Evolutionary conservation across 2,888 invertebrate genomes (phyloP), one percentile per base, ranked within the genome.

Genomic region (Polyploca ridens): DNA sequence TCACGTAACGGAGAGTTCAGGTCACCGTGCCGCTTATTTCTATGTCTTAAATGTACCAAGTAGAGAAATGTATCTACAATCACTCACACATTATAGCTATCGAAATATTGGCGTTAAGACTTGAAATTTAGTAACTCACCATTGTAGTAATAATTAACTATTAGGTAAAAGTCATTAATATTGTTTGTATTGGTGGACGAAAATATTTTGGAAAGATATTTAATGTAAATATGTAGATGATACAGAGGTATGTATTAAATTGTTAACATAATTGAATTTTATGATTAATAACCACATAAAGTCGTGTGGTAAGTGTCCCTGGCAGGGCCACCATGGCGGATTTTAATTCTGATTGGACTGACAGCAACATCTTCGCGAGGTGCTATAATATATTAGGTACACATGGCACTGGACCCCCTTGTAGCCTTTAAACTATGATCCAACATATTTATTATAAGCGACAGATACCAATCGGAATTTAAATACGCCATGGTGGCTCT

Each of bases 191-290:
- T 76, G 81, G 82, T 79, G 80, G 81, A 80, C 78, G 78, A 79
- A 84, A 82, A 85, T 90, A 89, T 91, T 91, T 90, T 90, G 84
- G 87, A 90, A 85, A 79, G 72, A 83, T 82, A 83, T 84, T 41
- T 41, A 90, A 89, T 91, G 91, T 92, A 92, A 86, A 91, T 92
- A 82, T 74, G 69, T 74, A 84, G 77, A 80, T 82, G 76, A 70
- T 81, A 76, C 76, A 85, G 80, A 82, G 71, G 79, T 86, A 84
- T 83, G 84, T 87, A 88, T 87, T 81, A 84, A 88, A 84, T 87
- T 88, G 92, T 92, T 90, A 88, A 87, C 78, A 85, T 74, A 87
- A 81, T 79, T 78, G 85, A 86, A 87, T 84, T 88, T 81, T 90
- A 90, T 87, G 69, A 84, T 80, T 69, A 76, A 79, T 70, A 73